phyloP scores from a whole-genome alignment of 2,888 invertebrate genomes.

The Thumatha senex region DNA sequence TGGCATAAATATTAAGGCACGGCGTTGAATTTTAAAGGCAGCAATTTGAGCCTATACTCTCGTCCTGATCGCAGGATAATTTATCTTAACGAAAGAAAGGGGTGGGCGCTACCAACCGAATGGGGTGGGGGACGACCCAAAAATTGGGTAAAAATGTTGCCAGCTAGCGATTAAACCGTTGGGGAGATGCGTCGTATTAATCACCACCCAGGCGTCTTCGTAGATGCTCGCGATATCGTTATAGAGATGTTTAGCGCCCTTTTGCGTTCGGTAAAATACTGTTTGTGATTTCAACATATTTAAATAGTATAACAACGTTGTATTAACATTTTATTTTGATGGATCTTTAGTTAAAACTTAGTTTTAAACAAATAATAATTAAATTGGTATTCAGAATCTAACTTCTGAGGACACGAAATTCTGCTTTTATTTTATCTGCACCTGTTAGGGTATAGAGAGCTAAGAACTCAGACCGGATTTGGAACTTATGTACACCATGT shows the following conservation, averaged over 20 bases:
- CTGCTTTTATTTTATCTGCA: no score
- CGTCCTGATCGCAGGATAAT: conserved; percentile 83
- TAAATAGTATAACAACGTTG: no score
- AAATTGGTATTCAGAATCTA: no score
- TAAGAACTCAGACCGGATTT: no score
- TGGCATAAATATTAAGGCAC: conserved; percentile 75
- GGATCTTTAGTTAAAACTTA: no score
- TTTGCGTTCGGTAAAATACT: background rate
- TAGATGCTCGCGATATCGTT: conserved; percentile 62
- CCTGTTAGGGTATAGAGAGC: no score
- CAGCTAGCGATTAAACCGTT: conserved; percentile 82
- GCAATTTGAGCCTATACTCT: conserved; percentile 83
- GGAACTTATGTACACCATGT: no score
- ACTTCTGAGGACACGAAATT: no score
- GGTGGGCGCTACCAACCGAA: conserved; percentile 61
- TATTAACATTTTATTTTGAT: no score
- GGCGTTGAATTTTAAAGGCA: conserved; percentile 80
- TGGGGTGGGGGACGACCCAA: conserved; percentile 61
- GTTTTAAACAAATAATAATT: no score
- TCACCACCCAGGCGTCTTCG: conserved; percentile 81
- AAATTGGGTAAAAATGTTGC: conserved; percentile 84
- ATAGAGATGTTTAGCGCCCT: conserved; percentile 47
- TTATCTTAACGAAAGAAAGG: conserved; percentile 84
- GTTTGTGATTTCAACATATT: background rate
- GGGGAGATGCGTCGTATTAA: conserved; percentile 83